phyloP scores from a whole-genome alignment of 2,797 vertebrate species.

The Xenopus petersii region DNA sequence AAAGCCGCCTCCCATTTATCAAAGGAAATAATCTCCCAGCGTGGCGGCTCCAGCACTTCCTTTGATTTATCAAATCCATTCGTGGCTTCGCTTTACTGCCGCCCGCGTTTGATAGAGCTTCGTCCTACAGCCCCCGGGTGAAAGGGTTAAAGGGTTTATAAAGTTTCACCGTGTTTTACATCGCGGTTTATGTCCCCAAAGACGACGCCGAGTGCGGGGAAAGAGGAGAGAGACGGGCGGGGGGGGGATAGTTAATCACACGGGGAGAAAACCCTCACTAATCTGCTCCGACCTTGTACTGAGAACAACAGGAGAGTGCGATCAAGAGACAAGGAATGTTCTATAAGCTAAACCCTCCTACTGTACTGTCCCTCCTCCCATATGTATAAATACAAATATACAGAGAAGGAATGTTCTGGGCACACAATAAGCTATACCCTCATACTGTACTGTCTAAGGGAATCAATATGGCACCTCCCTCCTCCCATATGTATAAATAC shows the following conservation, averaged over 20 bases:
- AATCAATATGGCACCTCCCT: too few relatives aligned
- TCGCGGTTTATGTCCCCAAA: slow-evolving; percentile 20
- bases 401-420: too few relatives aligned
- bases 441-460: too few relatives aligned
- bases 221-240: neutral
- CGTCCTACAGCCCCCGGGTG: neutral
- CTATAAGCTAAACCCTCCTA: too few relatives aligned
- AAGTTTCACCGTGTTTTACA: slow-evolving; percentile 31
- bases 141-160: slow-evolving; percentile 37
- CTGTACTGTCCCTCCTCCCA: neutral
- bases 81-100: slow-evolving; percentile 3
- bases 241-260: slow-evolving; percentile 12
- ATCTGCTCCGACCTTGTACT: slow-evolving; percentile 35
- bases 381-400: too few relatives aligned
- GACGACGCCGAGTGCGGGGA: neutral
- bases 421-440: too few relatives aligned
- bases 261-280: slow-evolving; percentile 29
- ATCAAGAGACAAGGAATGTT: too few relatives aligned
- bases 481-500: too few relatives aligned
- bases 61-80: slow-evolving; percentile 31
- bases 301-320: neutral
- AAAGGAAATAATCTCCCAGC: slow-evolving; percentile 34
- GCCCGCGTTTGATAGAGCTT: neutral
- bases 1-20: slow-evolving; percentile 28
- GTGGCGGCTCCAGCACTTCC: slow-evolving; percentile 4